Evolutionary conservation across 2,888 invertebrate species (phyloP).

Genomic region (Meloe dianella): DNA sequence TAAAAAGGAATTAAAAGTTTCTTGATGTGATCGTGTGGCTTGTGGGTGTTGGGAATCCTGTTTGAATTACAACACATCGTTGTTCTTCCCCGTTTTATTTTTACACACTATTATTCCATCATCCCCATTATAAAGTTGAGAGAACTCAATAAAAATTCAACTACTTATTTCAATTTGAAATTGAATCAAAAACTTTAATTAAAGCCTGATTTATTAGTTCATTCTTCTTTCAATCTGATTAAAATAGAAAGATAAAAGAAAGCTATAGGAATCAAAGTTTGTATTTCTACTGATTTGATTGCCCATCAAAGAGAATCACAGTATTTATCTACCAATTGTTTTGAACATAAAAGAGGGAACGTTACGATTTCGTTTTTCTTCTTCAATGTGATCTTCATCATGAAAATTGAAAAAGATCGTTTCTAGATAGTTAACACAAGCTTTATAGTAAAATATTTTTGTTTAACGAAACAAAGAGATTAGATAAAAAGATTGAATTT

Average conservation of each 20-base stretch:
- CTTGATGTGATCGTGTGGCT: not conserved
- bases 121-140: not conserved
- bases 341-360: not conserved
- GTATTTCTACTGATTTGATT: not conserved
- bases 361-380: no score
- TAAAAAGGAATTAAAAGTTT: slow-evolving; percentile 5
- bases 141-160: slow-evolving; percentile 2
- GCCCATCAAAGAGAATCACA: not conserved
- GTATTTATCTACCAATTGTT: not conserved
- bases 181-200: not conserved
- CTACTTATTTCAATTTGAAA: not conserved
- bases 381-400: not conserved
- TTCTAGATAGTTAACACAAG: not conserved
- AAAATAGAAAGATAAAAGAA: not conserved
- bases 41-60: not conserved
- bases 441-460: not conserved
- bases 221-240: not conserved
- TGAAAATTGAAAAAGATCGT: not conserved
- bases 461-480: slow-evolving; percentile 4
- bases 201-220: not conserved
- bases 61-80: not conserved
- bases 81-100: no score
- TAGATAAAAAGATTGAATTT: not conserved
- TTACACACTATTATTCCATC: no score
- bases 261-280: no score